These are phyloP conservation scores for Forbesichthys papilliferus DNA, from an alignment of 2,113 vertebrate species.

Conservation along the genomic window DNA sequence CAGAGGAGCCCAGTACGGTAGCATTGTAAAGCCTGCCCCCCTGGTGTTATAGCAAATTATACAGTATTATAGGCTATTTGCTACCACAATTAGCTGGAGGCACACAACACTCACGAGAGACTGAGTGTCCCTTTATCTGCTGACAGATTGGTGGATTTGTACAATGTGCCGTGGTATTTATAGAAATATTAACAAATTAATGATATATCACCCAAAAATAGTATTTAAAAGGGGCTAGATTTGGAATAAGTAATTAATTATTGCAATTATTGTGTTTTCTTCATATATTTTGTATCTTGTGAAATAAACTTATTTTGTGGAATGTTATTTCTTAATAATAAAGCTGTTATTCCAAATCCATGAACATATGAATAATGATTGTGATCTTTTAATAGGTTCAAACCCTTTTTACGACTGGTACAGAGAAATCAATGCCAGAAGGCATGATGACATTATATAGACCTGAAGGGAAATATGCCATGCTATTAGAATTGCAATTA, in stretches of 20 bases:
- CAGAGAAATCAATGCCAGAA: conserved; percentile 14
- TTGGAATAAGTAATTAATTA: too few species aligned
- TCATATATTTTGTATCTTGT: too few species aligned
- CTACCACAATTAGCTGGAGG: conserved; percentile 45
- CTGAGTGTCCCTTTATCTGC: conserved; percentile 30
- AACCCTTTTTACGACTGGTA: conserved; percentile 41
- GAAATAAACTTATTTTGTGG: too few species aligned
- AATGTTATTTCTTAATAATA: too few species aligned
- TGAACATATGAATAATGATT: background rate
- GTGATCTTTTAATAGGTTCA: conserved; percentile 29
- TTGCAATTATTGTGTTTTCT: too few species aligned
- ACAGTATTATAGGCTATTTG: conserved; percentile 51
- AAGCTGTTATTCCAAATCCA: background rate
- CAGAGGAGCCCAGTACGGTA: conserved; percentile 68
- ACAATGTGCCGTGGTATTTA: background rate
- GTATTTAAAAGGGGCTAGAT: too few species aligned
- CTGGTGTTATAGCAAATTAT: conserved; percentile 68
- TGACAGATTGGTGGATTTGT: conserved; percentile 17
- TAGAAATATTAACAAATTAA: conserved; percentile 15
- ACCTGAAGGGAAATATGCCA: conserved; percentile 47
- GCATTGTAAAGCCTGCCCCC: conserved; percentile 59
- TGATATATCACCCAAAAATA: too few species aligned
- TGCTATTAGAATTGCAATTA: conserved; percentile 68
- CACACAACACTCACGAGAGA: conserved; percentile 23
- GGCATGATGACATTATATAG: conserved; percentile 46